phyloP scores from a whole-genome alignment of 1,140 invertebrate species.

The Bacillus rossius region DNA sequence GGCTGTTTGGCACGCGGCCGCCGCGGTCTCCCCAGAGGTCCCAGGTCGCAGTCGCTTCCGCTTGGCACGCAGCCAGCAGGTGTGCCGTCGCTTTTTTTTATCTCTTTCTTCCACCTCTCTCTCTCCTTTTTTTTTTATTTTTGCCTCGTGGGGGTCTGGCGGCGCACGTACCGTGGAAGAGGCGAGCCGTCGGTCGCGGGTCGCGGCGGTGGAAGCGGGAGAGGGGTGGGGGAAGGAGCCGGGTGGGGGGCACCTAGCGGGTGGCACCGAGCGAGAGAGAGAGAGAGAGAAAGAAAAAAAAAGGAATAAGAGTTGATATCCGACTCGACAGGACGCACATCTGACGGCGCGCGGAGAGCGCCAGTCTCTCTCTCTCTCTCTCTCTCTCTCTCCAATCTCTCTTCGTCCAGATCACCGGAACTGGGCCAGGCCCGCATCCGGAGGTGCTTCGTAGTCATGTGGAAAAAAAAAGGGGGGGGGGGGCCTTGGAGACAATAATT shows the following conservation, averaged over 20 bases:
- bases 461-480: too few species aligned
- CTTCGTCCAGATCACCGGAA: constrained; percentile 10
- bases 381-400: constrained; percentile 7
- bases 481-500: too few species aligned
- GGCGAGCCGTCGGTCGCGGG: constrained; percentile 19
- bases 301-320: not conserved
- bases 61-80: too few species aligned
- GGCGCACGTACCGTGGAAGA: not conserved
- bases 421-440: constrained; percentile 11
- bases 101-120: too few species aligned
- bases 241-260: constrained; percentile 2
- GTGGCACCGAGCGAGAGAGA: constrained; percentile 7
- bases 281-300: constrained; percentile 2
- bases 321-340: not conserved
- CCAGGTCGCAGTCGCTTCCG: too few species aligned
- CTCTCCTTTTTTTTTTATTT: too few species aligned
- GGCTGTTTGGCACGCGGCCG: too few species aligned
- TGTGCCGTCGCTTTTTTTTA: too few species aligned
- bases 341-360: not conserved
- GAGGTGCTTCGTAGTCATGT: constrained; percentile 7
- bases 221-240: constrained; percentile 8
- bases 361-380: not conserved
- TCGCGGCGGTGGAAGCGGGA: too few species aligned
- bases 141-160: too few species aligned
- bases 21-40: too few species aligned